phyloP scores from a whole-genome alignment of 2,113 vertebrate species.

The Albula goreensis region DNA sequence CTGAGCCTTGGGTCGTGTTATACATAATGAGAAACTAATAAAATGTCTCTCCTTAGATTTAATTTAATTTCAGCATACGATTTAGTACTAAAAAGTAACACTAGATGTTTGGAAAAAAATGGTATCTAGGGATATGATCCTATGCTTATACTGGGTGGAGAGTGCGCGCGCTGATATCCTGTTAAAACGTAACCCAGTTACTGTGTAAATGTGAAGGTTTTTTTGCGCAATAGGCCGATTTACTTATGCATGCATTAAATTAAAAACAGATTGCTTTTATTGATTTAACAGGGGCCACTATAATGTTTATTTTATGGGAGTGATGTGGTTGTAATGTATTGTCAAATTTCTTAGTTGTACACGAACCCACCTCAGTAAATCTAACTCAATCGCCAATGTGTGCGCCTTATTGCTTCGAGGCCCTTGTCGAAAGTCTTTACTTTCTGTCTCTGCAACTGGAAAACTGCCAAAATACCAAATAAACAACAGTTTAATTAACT shows the following conservation, averaged over 20 bases:
- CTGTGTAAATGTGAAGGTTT: not conserved
- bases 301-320: not conserved
- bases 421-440: not conserved
- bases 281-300: not conserved
- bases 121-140: not conserved
- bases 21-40: not conserved
- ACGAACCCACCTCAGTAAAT: not conserved
- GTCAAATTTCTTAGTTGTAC: slow-evolving; percentile 6
- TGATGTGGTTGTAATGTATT: not conserved
- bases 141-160: not conserved
- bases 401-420: not conserved
- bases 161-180: not conserved
- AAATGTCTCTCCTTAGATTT: not conserved
- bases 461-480: slow-evolving; percentile 14
- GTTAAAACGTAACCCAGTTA: not conserved
- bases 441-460: not conserved
- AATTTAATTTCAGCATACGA: not conserved
- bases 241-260: not conserved
- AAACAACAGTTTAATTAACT: slow-evolving; percentile 13
- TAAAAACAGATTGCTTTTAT: not conserved
- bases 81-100: not conserved
- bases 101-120: not conserved
- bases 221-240: not conserved
- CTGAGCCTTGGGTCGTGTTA: too few relatives aligned
- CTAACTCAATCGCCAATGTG: not conserved